Evolutionary conservation across 1,140 invertebrate genomes (phyloP), one percentile per base, ranked within the genome.

Genomic region (Drosophila tsacasi): DNA sequence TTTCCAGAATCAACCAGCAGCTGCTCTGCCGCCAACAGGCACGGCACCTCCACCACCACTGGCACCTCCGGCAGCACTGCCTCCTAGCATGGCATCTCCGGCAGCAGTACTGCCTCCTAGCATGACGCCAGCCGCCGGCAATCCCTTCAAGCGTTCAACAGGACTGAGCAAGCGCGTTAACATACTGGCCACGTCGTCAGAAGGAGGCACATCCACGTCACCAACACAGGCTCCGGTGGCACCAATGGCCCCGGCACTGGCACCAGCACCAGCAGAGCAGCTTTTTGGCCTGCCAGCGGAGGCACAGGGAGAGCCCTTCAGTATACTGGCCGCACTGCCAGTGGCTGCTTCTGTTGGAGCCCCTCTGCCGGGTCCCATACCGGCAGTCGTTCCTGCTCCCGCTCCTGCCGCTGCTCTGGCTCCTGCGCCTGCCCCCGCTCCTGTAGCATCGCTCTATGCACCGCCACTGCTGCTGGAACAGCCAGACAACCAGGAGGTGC

Each of bases 101-200:
- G 42, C 64, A 12, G 25, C 78, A 39, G 39, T 32, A 10, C 32
- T 66, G 42, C 65, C 65, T 12, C 63, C 69, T 2, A 69, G 25
- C 30, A 12, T 61, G 37, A 3, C 35, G 17, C 15, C 37, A 10
- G 40, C 71, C 3, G 52, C 57, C 8, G 85, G 80, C 2, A 93
- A 93, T 75, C 92, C 92, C 23, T 93, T 91, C 63, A 94, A 94
- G 78, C 83, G 91, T 8, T 68, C 83, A 4, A 91, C 84, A 10
- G 77, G 93, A 8, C 92, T 92, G 40, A 89, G 66, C 54, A 93
- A 93, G 68, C 93, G 92, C 39, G 81, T 83, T 6, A 89, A 91
- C 52, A 91, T 92, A 57, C 73, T 92, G 66, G 84, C 86, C 23
- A 58, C 79, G 15, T 30, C 73, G 12, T 17, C 61, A 2, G 74